A percentile compares a stretch with the other conserved stretches of the same genome.
Evolutionary conservation across 30 jellyfish, hydroid and myxozoan genomes (phyloP).

Genomic region (Aurelia sp.): DNA sequence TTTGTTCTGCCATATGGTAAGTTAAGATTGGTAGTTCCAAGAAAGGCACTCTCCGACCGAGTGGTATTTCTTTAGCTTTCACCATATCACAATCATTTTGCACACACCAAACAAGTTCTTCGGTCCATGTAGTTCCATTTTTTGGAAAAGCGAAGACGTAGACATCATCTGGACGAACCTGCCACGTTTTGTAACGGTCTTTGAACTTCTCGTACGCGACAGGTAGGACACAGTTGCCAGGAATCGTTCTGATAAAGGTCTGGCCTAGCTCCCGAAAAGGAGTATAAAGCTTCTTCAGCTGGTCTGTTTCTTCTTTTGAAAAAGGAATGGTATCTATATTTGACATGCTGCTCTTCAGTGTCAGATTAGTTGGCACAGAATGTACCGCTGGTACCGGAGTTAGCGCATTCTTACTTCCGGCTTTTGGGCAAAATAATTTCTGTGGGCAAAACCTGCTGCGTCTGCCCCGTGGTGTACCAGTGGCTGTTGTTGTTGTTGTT

Average conservation of each 20-base stretch:
- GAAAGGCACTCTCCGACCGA: not conserved
- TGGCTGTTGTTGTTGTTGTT: too few relatives aligned
- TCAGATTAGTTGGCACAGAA: too few relatives aligned
- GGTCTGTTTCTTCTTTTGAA: too few relatives aligned
- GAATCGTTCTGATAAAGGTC: not conserved
- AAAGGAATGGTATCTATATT: too few relatives aligned
- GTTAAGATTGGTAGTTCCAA: not conserved
- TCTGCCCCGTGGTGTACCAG: too few relatives aligned
- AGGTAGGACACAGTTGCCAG: conserved; percentile 29
- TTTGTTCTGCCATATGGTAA: not conserved
- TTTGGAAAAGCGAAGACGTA: conserved; percentile 35
- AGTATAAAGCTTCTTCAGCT: too few relatives aligned
- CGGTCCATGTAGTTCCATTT: conserved; percentile 46
- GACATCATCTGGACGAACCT: conserved; percentile 31
- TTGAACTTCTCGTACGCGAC: conserved; percentile 27
- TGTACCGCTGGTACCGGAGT: too few relatives aligned
- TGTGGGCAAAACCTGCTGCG: too few relatives aligned
- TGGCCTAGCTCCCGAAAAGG: too few relatives aligned
- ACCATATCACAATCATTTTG: not conserved
- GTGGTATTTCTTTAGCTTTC: not conserved
- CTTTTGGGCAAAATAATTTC: too few relatives aligned
- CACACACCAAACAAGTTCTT: conserved; percentile 11
- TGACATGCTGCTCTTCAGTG: too few relatives aligned
- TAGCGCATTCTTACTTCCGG: too few relatives aligned
- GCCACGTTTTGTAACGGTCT: not conserved